Percentiles rank a stretch among this genome's conserved stretches.
phyloP scores from a whole-genome alignment of 2,888 invertebrate genomes.

The Hypomecis punctinalis region DNA sequence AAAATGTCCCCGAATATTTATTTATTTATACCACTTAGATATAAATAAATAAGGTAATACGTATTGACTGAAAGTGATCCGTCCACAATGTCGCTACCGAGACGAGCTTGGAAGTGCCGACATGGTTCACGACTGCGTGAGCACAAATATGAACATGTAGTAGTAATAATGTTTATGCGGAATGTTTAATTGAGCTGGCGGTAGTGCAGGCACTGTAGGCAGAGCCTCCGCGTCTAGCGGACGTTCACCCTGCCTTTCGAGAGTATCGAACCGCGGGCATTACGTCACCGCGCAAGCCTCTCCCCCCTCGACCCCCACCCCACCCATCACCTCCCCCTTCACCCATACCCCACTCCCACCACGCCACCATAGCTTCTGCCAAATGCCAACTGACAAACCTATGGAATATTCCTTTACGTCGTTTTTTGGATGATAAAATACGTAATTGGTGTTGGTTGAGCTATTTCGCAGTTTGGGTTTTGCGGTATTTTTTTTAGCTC shows the following conservation, averaged over 20 bases:
- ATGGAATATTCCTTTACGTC: slow-evolving; percentile 58
- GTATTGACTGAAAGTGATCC: slow-evolving; percentile 30
- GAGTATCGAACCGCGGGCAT: slow-evolving; percentile 75
- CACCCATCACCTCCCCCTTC: slow-evolving; percentile 45
- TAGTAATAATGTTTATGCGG: slow-evolving; percentile 61
- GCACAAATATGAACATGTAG: slow-evolving; percentile 43
- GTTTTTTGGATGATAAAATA: slow-evolving; percentile 49
- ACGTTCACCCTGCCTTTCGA: slow-evolving; percentile 79
- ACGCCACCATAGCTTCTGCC: slow-evolving; percentile 43
- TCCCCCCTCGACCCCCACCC: slow-evolving; percentile 44
- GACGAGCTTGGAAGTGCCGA: slow-evolving; percentile 40
- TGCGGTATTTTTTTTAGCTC: too few relatives aligned
- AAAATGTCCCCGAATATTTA: too few relatives aligned
- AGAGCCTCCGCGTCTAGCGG: slow-evolving; percentile 80
- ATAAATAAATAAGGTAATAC: background rate
- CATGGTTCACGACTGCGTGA: slow-evolving; percentile 48
- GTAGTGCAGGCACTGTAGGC: slow-evolving; percentile 63
- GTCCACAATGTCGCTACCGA: slow-evolving; percentile 22
- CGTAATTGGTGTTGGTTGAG: slow-evolving; percentile 39
- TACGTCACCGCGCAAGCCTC: slow-evolving; percentile 78
- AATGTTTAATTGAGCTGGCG: slow-evolving; percentile 79
- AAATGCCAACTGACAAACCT: slow-evolving; percentile 51
- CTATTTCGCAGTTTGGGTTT: background rate
- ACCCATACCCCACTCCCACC: slow-evolving; percentile 23
- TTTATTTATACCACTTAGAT: too few relatives aligned